phyloP scores from a whole-genome alignment of 2,797 vertebrate species.

The Limnodromus scolopaceus region DNA sequence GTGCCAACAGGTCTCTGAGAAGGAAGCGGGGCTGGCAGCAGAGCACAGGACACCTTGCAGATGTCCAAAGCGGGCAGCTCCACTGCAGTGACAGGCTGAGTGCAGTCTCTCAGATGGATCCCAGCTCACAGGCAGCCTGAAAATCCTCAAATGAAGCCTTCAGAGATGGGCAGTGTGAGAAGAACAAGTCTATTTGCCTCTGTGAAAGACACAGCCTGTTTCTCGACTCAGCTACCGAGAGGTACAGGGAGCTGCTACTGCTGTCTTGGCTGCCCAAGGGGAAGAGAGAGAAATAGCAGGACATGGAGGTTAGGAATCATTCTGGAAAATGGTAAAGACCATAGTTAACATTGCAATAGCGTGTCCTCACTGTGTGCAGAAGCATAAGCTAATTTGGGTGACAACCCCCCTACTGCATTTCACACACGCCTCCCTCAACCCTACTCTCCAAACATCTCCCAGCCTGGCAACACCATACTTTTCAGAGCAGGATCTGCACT shows the following conservation, averaged over 20 bases:
- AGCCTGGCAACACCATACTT: not conserved
- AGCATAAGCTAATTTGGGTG: not conserved
- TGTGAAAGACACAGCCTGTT: not conserved
- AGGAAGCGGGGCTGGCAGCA: fast-evolving
- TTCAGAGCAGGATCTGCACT: not conserved
- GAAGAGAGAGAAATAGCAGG: not conserved
- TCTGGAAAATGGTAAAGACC: not conserved
- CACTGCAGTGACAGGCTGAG: not conserved
- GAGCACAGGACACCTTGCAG: not conserved
- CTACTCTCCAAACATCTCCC: not conserved
- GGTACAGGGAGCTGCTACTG: not conserved
- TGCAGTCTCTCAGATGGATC: not conserved
- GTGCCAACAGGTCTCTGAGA: not conserved
- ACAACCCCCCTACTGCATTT: not conserved
- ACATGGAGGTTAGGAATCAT: not conserved
- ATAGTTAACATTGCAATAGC: not conserved
- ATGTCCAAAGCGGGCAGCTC: not conserved
- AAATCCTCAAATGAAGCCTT: not conserved
- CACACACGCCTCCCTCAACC: no score
- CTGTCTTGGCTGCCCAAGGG: not conserved
- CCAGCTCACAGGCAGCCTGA: not conserved
- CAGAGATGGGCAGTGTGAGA: not conserved
- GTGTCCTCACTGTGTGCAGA: not conserved
- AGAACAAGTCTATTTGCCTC: not conserved
- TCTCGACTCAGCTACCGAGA: not conserved